A percentile compares a stretch with the other conserved stretches of the same genome.
These are phyloP conservation scores for Cheirogaleus major DNA, from an alignment of 2,797 vertebrate species.

Conservation along the genomic window DNA sequence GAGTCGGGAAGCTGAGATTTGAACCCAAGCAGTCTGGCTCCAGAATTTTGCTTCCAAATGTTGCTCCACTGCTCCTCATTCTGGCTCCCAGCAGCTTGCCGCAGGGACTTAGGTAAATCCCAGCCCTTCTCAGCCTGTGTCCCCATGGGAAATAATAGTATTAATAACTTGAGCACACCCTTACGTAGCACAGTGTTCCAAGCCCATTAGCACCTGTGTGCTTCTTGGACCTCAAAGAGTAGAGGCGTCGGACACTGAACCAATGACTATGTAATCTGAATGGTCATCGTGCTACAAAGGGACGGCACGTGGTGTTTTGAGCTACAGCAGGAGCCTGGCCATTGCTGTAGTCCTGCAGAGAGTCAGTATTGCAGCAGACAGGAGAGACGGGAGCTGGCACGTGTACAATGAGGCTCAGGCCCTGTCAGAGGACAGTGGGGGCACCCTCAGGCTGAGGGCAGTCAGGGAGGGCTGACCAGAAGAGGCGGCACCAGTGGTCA, in stretches of 20 bases:
- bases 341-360: not conserved
- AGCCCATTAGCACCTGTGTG: fast-evolving
- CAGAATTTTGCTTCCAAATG: not conserved
- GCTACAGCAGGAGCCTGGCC: not conserved
- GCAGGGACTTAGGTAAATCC: not conserved
- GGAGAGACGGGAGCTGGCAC: not conserved
- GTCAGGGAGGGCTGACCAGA: not conserved
- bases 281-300: not conserved
- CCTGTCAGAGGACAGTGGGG: not conserved
- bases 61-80: fast-evolving
- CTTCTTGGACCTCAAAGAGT: not conserved
- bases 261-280: too few species aligned
- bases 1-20: not conserved
- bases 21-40: not conserved
- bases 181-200: not conserved
- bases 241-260: not conserved
- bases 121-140: not conserved
- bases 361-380: fast-evolving
- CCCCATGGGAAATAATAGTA: not conserved
- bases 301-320: not conserved
- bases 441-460: not conserved
- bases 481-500: not conserved
- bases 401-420: fast-evolving
- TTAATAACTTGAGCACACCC: not conserved
- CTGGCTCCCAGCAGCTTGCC: not conserved